A percentile compares a stretch with the other conserved stretches of the same genome.
phyloP scores from a whole-genome alignment of 1,140 invertebrate species.

The Lepidurus couesii region DNA sequence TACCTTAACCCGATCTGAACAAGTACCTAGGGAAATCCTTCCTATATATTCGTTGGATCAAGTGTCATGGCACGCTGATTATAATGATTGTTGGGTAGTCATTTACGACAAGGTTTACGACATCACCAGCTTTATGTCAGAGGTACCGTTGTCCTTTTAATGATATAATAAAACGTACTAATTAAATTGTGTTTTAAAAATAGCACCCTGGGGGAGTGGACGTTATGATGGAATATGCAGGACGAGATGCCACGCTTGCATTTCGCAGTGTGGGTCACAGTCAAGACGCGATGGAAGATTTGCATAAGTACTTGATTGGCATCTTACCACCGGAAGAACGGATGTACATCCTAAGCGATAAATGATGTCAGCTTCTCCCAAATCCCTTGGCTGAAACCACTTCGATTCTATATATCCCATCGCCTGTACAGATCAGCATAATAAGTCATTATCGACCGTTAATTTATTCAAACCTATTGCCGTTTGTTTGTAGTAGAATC shows the following conservation, averaged over 20 bases:
- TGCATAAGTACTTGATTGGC: constrained; percentile 64
- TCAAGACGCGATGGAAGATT: constrained; percentile 50
- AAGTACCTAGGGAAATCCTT: constrained; percentile 13
- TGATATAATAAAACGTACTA: neutral
- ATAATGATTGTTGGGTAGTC: constrained; percentile 54
- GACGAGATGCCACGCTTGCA: constrained; percentile 74
- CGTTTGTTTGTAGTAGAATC: neutral
- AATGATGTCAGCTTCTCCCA: constrained; percentile 13
- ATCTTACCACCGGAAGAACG: constrained; percentile 61
- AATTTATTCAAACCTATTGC: constrained; percentile 3
- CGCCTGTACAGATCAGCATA: constrained; percentile 5
- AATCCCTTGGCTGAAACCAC: constrained; percentile 17
- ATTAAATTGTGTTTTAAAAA: constrained; percentile 38
- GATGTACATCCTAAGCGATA: constrained; percentile 51
- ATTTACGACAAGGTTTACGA: constrained; percentile 57
- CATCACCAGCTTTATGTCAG: constrained; percentile 53
- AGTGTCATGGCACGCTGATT: constrained; percentile 50
- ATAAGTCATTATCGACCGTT: neutral
- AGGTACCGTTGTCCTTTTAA: constrained; percentile 43
- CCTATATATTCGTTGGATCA: constrained; percentile 43
- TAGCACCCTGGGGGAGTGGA: constrained; percentile 81
- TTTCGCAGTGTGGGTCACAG: constrained; percentile 76
- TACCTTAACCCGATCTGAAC: neutral
- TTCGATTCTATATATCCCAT: neutral
- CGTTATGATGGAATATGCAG: constrained; percentile 76